Base-by-base conservation (phyloP, 2,797 vertebrate species). In the Cephalopachus bancanus region DNA sequence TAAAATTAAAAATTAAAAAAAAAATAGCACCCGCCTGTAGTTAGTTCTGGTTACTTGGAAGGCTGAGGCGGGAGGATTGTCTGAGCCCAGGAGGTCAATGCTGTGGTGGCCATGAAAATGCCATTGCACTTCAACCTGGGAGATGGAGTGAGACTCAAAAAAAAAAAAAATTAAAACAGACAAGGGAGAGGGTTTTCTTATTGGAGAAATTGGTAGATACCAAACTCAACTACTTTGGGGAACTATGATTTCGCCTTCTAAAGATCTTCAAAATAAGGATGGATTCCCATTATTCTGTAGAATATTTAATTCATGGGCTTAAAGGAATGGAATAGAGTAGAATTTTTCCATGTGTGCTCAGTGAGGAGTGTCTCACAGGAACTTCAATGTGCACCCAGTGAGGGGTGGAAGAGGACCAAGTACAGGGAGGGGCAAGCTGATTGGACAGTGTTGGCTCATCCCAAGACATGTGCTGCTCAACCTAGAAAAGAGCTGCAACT, bases 251-350 rank as follows among this genome's bases (percentile, higher is more conserved):
- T 97, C 85, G 79, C 57, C n/a, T 89, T 64, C 20, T 51, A 67
- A 89, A 83, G 5, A 80, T 4, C 33, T 94, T 96, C 64, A 74
- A 75, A 95, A 10, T 57, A 88, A 75, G 37, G 30, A 49, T 69
- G 30, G 1, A n/a, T 74, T 8, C 15, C 44, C 84, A 62, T 59
- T 78, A 44, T 28, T 57, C 14, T 88, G 14, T 67, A 67, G 22
- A 37, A 1, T 90, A 24, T 86, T 90, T 59, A 37, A 49, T 71
- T 67, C 28, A 20, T 62, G 72, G 24, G 62, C 10, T 17, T 33
- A 93, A 91, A 94, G 12, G 7, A 33, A 83, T 75, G 20, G 71
- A 49, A 11, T n/a, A 53, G 57, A 55, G 37, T n/a, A 93, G 57
- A 20, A 60, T 26, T 87, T n/a, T n/a, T 87, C n/a, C 44, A 3